These are phyloP conservation scores for Leucophenga montana DNA, from an alignment of 2,888 invertebrate genomes.

Conservation along the genomic window DNA sequence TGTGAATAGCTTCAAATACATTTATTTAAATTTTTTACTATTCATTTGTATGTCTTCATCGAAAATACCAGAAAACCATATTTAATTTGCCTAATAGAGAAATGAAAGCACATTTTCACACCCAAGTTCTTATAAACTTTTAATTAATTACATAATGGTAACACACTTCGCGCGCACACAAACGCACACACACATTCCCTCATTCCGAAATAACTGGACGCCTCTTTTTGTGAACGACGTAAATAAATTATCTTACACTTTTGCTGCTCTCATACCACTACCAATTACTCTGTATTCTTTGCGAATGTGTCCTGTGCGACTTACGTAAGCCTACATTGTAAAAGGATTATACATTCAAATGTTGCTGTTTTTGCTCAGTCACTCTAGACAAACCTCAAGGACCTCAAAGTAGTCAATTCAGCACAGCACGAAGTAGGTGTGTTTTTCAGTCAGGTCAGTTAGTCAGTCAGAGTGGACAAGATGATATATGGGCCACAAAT, in stretches of 20 bases:
- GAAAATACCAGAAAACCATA: neutral
- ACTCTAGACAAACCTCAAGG: neutral
- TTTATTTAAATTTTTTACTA: neutral
- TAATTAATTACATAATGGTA: constrained; percentile 11
- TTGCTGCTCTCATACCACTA: neutral
- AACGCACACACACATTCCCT: neutral
- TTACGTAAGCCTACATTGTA: constrained; percentile 21
- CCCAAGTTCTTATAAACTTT: neutral
- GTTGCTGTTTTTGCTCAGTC: constrained; percentile 10
- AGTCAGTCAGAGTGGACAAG: constrained; percentile 8
- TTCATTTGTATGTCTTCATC: no score
- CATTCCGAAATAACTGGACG: neutral
- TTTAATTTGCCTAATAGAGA: constrained; percentile 18
- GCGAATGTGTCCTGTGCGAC: neutral
- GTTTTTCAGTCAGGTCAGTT: neutral
- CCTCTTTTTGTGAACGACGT: neutral
- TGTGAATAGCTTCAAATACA: no score
- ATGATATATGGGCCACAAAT: constrained; percentile 15
- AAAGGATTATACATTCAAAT: constrained; percentile 18
- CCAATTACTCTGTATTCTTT: neutral
- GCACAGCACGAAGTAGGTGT: constrained; percentile 8
- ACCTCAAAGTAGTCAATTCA: neutral
- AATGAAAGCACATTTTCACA: constrained; percentile 8
- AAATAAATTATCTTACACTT: constrained; percentile 18
- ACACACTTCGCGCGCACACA: neutral